Base-by-base conservation (phyloP, 2,113 vertebrate genomes). In the Nannobrachium achirus region DNA sequence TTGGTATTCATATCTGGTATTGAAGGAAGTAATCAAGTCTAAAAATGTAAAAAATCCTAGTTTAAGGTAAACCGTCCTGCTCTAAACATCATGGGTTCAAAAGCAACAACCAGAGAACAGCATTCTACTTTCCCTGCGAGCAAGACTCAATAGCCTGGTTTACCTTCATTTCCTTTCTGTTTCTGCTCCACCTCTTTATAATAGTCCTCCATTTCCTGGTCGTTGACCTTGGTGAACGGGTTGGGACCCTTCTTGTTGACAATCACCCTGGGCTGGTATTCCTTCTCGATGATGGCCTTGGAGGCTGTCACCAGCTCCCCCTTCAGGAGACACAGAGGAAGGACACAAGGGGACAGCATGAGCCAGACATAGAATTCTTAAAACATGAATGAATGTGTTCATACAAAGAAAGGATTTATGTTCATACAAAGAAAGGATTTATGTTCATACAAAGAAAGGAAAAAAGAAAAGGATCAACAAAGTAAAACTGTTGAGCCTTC, bases 271-370 rank as follows among this genome's bases (percentile, higher is more conserved):
- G 97, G 97, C 82, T 99, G 98, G 80, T 98, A 99, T 53, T 99
- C 98, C 68, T 99, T 99, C 81, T 99, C 98, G 7, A 99, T 99
- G 76, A 99, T 99, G 76, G 98, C 97, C 88, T 99, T 99, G 11
- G 98, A 99, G 0, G 98, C 98, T 0, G 97, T 99, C 88, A 99
- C 95, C 56, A 99, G 90, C 69, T 99, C 97, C 64, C 98, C 98
- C 98, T 98, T 83, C 11, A 67, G 81, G 79, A 76, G 59, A 80
- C 52, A 75, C 14, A 81, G 15, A 65, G 7, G 19, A 46, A 64
- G 38, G 20, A 46, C 20, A 49, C 11, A 18, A 1, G 39, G 13
- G 38, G 33, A 25, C 14, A 19, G 60, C 20, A 38, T 7, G 0
- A 48, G 4, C 45, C 4, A 0, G 63, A 10, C 61, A 1, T 25